These are phyloP conservation scores for Gavia stellata DNA, from an alignment of 2,113 vertebrate species.

Conservation along the genomic window DNA sequence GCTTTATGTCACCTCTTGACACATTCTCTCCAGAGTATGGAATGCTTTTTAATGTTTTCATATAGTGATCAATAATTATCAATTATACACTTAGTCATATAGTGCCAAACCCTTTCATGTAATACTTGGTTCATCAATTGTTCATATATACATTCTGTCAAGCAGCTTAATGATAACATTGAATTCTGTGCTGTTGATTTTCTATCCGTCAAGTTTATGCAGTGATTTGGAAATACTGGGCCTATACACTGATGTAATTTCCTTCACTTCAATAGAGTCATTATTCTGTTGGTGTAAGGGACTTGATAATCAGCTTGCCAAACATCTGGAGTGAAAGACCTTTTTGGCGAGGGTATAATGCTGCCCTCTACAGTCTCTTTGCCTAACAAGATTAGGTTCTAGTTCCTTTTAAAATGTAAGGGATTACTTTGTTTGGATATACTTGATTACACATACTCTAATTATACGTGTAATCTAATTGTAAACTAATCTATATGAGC, in stretches of 20 bases:
- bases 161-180: conserved; percentile 60
- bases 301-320: conserved; percentile 39
- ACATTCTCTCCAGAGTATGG: neutral
- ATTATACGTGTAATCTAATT: neutral
- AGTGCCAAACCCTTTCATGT: conserved; percentile 56
- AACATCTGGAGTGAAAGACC: neutral
- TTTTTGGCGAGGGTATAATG: conserved; percentile 8
- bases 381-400: neutral
- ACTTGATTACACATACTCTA: neutral
- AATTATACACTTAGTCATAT: conserved; percentile 45
- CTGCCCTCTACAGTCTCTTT: conserved; percentile 38
- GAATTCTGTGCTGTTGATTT: conserved; percentile 61
- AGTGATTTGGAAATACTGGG: conserved; percentile 55
- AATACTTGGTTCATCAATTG: conserved; percentile 61
- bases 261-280: conserved; percentile 37
- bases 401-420: neutral
- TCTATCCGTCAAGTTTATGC: conserved; percentile 56
- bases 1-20: conserved; percentile 1
- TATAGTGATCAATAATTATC: conserved; percentile 55
- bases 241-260: conserved; percentile 49
- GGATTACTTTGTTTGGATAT: neutral
- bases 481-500: neutral
- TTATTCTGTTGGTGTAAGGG: conserved; percentile 27
- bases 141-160: conserved; percentile 56
- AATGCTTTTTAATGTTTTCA: conserved; percentile 26